Evolutionary conservation across 2,113 vertebrate species (phyloP).

Genomic region (Canis aureus): DNA sequence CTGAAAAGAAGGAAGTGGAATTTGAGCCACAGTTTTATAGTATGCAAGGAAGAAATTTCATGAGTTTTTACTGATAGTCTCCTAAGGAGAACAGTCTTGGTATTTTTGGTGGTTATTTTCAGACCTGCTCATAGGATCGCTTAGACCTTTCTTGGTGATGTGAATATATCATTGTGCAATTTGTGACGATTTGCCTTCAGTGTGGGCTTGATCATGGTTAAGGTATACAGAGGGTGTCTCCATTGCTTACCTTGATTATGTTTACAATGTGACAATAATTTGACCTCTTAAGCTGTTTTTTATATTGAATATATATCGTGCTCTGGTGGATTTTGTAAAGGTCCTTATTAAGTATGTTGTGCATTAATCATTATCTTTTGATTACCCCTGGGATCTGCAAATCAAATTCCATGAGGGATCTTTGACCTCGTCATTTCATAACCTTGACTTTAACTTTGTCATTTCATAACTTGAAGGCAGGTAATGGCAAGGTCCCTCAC

Average conservation of each 20-base stretch:
- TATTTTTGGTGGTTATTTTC: neutral
- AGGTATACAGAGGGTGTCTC: neutral
- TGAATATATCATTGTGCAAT: neutral
- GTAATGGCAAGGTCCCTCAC: neutral
- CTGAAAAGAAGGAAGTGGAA: neutral
- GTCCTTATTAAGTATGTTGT: neutral
- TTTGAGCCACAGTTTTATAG: neutral
- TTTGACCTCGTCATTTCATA: conserved; percentile 22
- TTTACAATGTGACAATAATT: conserved; percentile 25
- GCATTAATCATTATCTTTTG: conserved; percentile 38
- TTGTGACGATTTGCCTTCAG: neutral
- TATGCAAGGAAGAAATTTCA: neutral
- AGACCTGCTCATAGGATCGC: neutral
- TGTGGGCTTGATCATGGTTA: neutral
- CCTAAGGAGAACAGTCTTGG: neutral
- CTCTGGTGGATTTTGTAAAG: neutral
- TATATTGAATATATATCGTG: neutral
- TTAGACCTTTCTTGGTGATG: neutral
- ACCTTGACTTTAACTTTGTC: neutral
- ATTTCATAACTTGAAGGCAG: conserved; percentile 42
- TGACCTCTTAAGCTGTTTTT: neutral
- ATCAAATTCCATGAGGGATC: neutral
- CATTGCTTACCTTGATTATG: neutral
- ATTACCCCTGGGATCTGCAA: neutral
- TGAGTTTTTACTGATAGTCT: neutral